Conservation (phyloP, 2,113 vertebrate genomes). For the Larimichthys crocea region DNA sequence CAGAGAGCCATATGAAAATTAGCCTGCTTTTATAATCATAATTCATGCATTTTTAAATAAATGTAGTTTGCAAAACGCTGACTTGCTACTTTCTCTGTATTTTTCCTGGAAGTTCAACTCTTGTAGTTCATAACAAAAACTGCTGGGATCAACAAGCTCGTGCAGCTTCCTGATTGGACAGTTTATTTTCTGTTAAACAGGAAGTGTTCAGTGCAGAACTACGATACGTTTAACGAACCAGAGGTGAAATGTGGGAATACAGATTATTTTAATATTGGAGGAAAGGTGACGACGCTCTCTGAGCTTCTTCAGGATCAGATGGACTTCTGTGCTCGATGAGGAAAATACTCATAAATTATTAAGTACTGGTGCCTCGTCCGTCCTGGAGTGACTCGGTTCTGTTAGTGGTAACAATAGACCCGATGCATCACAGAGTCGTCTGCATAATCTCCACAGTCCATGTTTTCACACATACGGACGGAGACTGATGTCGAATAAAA, state of each 20-base stretch:
- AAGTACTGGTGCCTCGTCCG: too few relatives aligned
- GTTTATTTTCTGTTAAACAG: constrained; percentile 4
- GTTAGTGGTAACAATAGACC: too few relatives aligned
- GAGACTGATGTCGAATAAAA: too few relatives aligned
- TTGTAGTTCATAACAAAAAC: constrained; percentile 34
- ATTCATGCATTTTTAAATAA: constrained; percentile 77
- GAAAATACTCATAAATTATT: too few relatives aligned
- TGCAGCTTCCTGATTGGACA: constrained; percentile 22
- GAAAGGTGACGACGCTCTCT: not conserved
- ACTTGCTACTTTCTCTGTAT: constrained; percentile 57
- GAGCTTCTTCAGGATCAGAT: not conserved
- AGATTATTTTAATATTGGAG: not conserved
- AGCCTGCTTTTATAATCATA: constrained; percentile 71
- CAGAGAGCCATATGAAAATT: constrained; percentile 70
- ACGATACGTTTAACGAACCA: not conserved
- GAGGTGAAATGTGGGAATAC: not conserved
- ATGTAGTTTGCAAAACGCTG: constrained; percentile 61
- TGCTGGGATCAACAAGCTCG: constrained; percentile 54
- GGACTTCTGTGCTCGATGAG: too few relatives aligned
- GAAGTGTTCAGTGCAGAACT: constrained; percentile 7
- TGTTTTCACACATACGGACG: too few relatives aligned
- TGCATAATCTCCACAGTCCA: too few relatives aligned
- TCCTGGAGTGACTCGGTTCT: too few relatives aligned
- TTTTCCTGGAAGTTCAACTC: constrained; percentile 60
- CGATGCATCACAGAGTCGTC: too few relatives aligned